Evolutionary conservation across 2,888 invertebrate species (phyloP), one percentile per base, ranked within the genome.

Genomic region (Neoaliturus tenellus): DNA sequence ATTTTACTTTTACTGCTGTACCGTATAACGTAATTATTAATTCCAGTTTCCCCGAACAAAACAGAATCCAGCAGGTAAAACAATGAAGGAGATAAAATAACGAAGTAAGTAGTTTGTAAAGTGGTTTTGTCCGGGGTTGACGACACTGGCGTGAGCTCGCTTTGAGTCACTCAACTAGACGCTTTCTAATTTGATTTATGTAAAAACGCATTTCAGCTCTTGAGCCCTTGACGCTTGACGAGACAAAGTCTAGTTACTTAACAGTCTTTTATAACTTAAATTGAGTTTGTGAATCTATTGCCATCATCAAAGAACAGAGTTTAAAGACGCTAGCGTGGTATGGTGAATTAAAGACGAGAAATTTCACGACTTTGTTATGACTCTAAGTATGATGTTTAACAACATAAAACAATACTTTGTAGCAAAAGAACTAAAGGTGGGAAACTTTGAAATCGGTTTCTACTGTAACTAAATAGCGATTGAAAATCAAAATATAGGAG

Each of bases 151-250:
- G 62, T 14, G 62, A 28, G 28, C 31, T 28, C 62, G 62, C 62
- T 25, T 28, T 62, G 62, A 62, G 62, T 12, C 62, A 62, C 62
- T 62, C 62, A 25, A 62, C 62, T 62, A 62, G 62, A 62, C 62
- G 62, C 62, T 62, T 62, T 28, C 62, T 62, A 62, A 62, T 62
- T 62, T 62, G 62, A 62, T 62, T 62, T 62, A 62, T 62, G 62
- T 62, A 62, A 62, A 62, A 62, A 62, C 62, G 62, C 62, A 62
- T 62, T 62, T 62, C 62, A 62, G 62, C 62, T 62, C 62, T 62
- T 62, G 62, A 62, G 62, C 28, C 3, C 31, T 62, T 62, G 62
- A 62, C 62, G 62, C 62, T 62, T 62, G 62, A 62, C 28, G 28
- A 62, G 62, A 62, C 62, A 62, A 62, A 62, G 62, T 62, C 62